These are phyloP conservation scores for Protobothrops flavoviridis DNA, from an alignment of 2,113 vertebrate genomes.

Conservation along the genomic window DNA sequence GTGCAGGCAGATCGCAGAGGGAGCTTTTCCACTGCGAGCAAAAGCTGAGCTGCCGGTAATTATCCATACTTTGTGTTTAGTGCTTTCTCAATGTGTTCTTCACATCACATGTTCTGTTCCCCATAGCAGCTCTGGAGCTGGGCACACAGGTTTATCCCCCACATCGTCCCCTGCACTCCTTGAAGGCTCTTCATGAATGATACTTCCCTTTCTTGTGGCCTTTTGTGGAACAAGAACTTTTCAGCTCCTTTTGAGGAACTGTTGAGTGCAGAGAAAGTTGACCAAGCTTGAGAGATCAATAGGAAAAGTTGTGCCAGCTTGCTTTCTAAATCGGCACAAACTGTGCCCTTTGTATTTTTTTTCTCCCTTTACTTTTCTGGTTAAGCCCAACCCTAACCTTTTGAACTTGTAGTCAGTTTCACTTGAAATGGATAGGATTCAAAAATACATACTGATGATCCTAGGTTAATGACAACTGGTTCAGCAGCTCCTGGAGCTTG, in stretches of 20 bases:
- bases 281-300: background rate
- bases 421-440: background rate
- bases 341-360: background rate
- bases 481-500: too few species aligned
- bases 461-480: too few species aligned
- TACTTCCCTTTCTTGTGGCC: background rate
- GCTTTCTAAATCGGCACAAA: background rate
- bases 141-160: background rate
- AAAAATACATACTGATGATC: background rate
- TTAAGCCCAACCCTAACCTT: background rate
- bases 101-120: background rate
- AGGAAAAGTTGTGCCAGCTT: background rate
- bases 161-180: accelerated
- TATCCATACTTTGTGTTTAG: background rate
- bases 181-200: background rate
- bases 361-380: background rate
- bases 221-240: background rate
- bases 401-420: background rate
- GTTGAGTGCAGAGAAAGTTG: background rate
- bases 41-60: background rate
- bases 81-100: background rate
- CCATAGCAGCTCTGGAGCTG: background rate
- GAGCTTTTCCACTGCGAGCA: background rate
- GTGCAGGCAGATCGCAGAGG: background rate
- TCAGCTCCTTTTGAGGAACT: background rate